Evolutionary conservation across 2,797 vertebrate genomes (phyloP).

Genomic region (Margarornis squamiger): DNA sequence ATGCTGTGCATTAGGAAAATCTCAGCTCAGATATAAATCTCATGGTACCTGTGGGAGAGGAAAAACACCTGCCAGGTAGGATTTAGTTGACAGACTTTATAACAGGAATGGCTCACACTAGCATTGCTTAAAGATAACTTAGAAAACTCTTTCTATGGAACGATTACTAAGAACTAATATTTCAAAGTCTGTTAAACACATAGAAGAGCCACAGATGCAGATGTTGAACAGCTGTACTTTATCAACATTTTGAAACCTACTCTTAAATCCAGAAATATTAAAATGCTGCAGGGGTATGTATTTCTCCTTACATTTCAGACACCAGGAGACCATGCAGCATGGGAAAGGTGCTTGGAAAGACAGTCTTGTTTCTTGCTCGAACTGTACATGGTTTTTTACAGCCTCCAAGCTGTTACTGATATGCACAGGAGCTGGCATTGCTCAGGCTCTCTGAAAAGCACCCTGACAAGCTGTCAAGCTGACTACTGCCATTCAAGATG

Average conservation of each 20-base stretch:
- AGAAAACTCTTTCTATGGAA: background rate
- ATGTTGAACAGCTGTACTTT: background rate
- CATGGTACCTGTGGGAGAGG: background rate
- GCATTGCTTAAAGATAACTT: background rate
- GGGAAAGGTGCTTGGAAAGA: background rate
- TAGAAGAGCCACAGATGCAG: background rate
- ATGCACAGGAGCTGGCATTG: slow-evolving; percentile 7
- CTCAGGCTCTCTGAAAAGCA: slow-evolving; percentile 14
- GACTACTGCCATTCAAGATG: slow-evolving; percentile 12
- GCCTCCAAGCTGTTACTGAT: slow-evolving; percentile 25
- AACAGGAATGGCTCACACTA: background rate
- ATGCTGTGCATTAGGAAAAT: background rate
- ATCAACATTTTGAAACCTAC: background rate
- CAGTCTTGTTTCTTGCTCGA: background rate
- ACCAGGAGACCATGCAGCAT: background rate
- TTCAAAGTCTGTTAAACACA: background rate
- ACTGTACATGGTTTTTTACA: background rate
- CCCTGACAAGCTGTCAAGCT: slow-evolving; percentile 34
- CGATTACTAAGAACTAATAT: background rate
- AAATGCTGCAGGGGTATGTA: background rate
- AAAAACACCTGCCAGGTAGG: background rate
- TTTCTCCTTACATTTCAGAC: background rate
- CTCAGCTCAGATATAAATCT: background rate
- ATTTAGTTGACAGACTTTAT: background rate
- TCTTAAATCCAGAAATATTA: background rate